Conservation (phyloP, 2,113 vertebrate genomes). For the Orthonyx spaldingii region DNA sequence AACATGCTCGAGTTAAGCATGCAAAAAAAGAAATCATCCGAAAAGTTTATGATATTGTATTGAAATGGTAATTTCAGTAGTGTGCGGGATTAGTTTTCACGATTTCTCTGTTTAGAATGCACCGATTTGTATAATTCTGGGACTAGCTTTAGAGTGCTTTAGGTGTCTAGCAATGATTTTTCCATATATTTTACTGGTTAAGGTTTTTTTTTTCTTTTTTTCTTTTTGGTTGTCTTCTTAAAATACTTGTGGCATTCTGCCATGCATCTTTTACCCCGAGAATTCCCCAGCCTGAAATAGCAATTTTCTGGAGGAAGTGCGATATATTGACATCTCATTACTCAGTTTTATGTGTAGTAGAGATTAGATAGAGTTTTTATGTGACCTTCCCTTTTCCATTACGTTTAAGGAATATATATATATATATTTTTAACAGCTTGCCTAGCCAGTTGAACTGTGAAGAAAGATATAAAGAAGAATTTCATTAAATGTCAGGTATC, state of each 20-base stretch:
- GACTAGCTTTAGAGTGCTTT: neutral
- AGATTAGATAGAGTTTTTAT: neutral
- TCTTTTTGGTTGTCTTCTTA: neutral
- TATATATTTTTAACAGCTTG: neutral
- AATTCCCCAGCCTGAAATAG: neutral
- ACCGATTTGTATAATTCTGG: neutral
- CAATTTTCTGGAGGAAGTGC: neutral
- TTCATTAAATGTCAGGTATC: neutral
- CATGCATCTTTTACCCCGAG: neutral
- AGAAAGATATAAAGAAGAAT: neutral
- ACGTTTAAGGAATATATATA: neutral
- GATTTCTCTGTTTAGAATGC: neutral
- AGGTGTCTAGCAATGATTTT: neutral
- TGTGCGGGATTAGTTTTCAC: neutral
- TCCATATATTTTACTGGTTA: neutral
- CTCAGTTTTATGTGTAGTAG: neutral
- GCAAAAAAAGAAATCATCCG: neutral
- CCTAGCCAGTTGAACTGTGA: neutral
- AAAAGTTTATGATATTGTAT: neutral
- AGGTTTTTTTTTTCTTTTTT: neutral
- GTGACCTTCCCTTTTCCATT: neutral
- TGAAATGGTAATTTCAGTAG: neutral
- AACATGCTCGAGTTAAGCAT: neutral
- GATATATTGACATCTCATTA: neutral
- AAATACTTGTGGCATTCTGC: neutral